A percentile compares a stretch with the other conserved stretches of the same genome.
Conservation (phyloP, 2,888 invertebrate species). For the Coremacera marginata region DNA sequence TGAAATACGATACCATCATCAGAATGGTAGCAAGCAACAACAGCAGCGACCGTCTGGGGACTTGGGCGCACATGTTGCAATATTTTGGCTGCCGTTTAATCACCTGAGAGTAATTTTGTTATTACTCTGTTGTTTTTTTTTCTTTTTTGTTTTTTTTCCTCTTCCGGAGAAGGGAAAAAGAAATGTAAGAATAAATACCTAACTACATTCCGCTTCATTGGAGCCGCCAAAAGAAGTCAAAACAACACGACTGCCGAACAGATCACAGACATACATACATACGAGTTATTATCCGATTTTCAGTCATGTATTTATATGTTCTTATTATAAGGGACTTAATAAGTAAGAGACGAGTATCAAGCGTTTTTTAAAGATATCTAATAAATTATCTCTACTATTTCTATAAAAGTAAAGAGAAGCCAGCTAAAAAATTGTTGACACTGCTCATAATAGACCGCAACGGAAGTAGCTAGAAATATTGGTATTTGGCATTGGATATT, state of each 20-base stretch:
- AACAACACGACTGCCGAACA: neutral
- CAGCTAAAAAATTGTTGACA: neutral
- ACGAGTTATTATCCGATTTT: neutral
- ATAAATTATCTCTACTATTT: neutral
- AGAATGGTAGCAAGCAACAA: slow-evolving; percentile 37
- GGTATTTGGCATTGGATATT: neutral
- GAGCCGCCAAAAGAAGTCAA: slow-evolving; percentile 6
- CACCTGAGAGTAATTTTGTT: slow-evolving; percentile 56
- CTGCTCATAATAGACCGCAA: neutral
- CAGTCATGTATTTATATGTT: no score
- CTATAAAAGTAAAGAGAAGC: neutral
- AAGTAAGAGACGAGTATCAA: no score
- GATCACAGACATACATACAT: neutral
- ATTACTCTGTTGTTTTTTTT: neutral
- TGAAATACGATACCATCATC: slow-evolving; percentile 47
- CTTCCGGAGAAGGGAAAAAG: neutral
- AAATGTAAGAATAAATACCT: neutral
- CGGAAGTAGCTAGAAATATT: neutral
- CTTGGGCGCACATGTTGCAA: slow-evolving; percentile 56
- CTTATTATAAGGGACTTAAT: neutral
- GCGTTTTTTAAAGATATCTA: neutral
- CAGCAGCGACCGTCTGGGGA: slow-evolving; percentile 34
- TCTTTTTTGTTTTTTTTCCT: neutral
- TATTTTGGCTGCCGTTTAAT: slow-evolving; percentile 64
- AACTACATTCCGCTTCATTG: slow-evolving; percentile 2